Percentiles rank a stretch among this genome's conserved stretches.
These are phyloP conservation scores for Callorhinus ursinus DNA, from an alignment of 2,113 vertebrate genomes.

Conservation along the genomic window DNA sequence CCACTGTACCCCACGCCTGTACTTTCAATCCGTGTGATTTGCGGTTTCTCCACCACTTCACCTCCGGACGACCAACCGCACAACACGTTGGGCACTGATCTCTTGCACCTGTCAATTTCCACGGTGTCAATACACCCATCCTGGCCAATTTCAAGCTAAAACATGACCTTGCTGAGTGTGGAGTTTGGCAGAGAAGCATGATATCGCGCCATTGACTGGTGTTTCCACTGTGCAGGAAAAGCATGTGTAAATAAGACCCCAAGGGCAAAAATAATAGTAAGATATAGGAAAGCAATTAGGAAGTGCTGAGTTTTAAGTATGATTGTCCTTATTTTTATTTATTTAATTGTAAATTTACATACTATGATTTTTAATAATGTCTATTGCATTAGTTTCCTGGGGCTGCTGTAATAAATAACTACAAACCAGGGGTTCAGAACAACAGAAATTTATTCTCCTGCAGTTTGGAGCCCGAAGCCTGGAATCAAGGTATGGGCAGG, in stretches of 20 bases:
- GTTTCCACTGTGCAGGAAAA: rapidly evolving
- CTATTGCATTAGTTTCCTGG: rapidly evolving
- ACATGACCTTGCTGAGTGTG: rapidly evolving
- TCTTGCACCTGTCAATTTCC: rapidly evolving
- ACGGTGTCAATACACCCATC: rapidly evolving
- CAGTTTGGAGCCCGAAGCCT: rapidly evolving
- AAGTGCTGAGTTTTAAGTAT: not conserved
- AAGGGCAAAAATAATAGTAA: not conserved
- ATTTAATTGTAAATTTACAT: not conserved
- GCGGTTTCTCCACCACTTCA: rapidly evolving
- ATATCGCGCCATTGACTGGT: rapidly evolving
- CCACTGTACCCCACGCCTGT: rapidly evolving
- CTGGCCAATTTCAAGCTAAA: rapidly evolving
- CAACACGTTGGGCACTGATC: rapidly evolving
- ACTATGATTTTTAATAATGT: not conserved
- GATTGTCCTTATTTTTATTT: rapidly evolving
- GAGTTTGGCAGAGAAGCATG: rapidly evolving
- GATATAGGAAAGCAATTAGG: rapidly evolving
- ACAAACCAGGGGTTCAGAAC: rapidly evolving
- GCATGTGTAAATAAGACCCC: not conserved
- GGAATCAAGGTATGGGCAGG: too few species aligned
- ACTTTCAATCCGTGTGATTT: rapidly evolving
- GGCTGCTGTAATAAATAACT: rapidly evolving
- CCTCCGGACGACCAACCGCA: not conserved
- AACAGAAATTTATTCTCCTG: rapidly evolving